phyloP scores from a whole-genome alignment of 2,888 invertebrate genomes.

The Tryphoninae sp. region DNA sequence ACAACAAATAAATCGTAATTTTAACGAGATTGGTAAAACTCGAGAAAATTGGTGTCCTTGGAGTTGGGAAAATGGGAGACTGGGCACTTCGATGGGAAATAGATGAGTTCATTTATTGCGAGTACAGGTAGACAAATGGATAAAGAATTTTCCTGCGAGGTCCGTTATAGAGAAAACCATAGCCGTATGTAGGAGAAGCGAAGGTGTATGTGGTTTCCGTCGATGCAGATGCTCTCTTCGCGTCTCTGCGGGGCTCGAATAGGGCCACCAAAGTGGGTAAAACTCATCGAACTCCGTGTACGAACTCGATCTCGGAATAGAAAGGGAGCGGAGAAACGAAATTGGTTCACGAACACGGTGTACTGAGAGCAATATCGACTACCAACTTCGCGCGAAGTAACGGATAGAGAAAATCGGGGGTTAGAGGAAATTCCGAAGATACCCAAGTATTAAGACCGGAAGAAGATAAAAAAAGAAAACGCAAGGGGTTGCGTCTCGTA shows the following conservation, averaged over 20 bases:
- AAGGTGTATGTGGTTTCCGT: conserved; percentile 13
- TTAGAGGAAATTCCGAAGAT: neutral
- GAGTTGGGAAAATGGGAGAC: neutral
- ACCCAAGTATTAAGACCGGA: neutral
- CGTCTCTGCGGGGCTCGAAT: conserved; percentile 23
- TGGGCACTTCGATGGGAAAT: neutral
- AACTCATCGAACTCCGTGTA: conserved; percentile 54
- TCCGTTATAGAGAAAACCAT: conserved; percentile 19
- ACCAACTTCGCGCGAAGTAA: neutral
- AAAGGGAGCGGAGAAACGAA: conserved; percentile 35
- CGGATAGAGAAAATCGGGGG: conserved; percentile 2
- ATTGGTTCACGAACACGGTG: conserved; percentile 26
- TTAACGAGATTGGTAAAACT: neutral
- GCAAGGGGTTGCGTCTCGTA: neutral
- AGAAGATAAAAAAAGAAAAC: neutral
- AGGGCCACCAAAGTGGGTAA: conserved; percentile 40
- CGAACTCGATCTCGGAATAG: conserved; percentile 38
- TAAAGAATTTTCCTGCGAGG: conserved; percentile 4
- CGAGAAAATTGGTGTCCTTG: neutral
- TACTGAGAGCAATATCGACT: neutral
- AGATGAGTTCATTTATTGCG: conserved; percentile 1
- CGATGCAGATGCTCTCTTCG: conserved; percentile 37
- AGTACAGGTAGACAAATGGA: conserved; percentile 7
- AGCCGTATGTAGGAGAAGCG: neutral
- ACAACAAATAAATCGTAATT: conserved; percentile 2